Evolutionary conservation across 2,797 vertebrate genomes (phyloP), one percentile per base, ranked within the genome.

Genomic region (Linurgus olivaceus): DNA sequence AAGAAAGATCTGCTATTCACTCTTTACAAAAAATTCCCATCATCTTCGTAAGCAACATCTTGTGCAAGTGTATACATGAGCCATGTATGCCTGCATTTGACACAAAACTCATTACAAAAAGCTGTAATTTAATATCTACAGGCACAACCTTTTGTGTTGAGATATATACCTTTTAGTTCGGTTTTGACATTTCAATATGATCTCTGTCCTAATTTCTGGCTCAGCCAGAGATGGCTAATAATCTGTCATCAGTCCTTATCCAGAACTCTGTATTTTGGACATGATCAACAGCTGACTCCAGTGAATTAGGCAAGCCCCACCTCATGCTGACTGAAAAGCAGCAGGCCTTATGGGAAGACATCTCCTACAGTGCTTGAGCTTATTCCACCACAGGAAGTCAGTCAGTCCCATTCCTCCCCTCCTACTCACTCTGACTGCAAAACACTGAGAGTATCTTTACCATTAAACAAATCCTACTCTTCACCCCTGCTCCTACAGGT

Each of bases 381-480:
- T 70, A 66, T 71, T 89, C 63, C 42, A 58, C 76, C 71, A 58
- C 86, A 93, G 88, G 77, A 88, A 86, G 58, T 42, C 92, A 86
- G 51, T 50, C 66, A 72, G 73, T 81, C 47, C 73, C 90, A 88
- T 68, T 90, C 80, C 55, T 83, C 20, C 58, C 66, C 76, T 95
- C 85, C 90, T 75, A 91, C 90, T 73, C 70, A 65, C 45, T 51
- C 57, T 10, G 45, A 75, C 73, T 29, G 83, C 73, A 80, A 74
- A 93, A 84, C 66, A 84, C 29, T 11, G 45, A 68, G n/a, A 88
- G 66, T 52, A 78, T 65, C 86, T 81, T 92, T 25, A 86, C 47
- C 55, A 72, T 75, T 13, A 86, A 75, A 88, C 51, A 94, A 94
- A 96, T 80, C 88, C 88, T 93, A 80, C 90, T 94, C 91, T 84